Percentiles rank a stretch among this genome's conserved stretches.
phyloP scores from a whole-genome alignment of 2,113 vertebrate species.

The Poicephalus meyeri region DNA sequence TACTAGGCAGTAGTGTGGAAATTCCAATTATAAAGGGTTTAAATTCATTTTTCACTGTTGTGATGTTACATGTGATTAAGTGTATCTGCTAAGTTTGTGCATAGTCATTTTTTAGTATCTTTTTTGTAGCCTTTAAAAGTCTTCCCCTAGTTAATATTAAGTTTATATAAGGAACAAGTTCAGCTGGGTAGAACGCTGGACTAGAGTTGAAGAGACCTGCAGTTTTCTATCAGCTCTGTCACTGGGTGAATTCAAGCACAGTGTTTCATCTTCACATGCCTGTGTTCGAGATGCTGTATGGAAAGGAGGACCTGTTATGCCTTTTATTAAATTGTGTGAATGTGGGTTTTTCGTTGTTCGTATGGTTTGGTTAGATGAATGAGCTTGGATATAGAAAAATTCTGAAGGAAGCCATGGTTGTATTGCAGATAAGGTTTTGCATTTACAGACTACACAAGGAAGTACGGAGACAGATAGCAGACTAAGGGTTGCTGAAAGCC shows the following conservation, averaged over 20 bases:
- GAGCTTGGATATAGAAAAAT: background rate
- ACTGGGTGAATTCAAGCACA: background rate
- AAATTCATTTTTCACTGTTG: background rate
- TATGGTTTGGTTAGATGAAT: background rate
- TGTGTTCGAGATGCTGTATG: background rate
- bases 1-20: background rate
- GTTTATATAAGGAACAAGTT: background rate
- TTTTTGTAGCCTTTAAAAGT: background rate
- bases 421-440: background rate
- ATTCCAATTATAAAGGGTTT: background rate
- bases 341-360: background rate
- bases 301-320: background rate
- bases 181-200: background rate
- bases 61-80: background rate
- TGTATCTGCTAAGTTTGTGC: background rate
- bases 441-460: background rate
- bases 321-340: background rate
- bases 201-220: background rate
- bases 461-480: background rate
- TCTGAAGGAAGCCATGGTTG: background rate
- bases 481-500: background rate
- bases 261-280: background rate
- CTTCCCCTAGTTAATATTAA: background rate
- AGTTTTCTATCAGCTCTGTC: background rate
- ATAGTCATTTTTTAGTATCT: background rate